Base-by-base conservation (phyloP, 2,113 vertebrate genomes). In the Grus americana region DNA sequence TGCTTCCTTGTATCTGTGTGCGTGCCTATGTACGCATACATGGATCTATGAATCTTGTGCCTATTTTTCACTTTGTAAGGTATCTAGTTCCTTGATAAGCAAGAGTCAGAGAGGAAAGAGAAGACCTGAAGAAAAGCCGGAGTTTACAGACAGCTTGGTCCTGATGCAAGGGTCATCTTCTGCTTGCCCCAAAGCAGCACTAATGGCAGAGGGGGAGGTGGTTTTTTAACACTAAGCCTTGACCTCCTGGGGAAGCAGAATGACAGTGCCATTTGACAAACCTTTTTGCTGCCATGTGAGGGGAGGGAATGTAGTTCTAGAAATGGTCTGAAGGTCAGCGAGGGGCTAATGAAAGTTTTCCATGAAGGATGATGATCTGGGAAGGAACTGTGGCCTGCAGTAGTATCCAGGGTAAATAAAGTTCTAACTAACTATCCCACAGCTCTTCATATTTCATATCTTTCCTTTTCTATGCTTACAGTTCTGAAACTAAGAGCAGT, bases 1-100 rank as follows among this genome's bases (percentile, higher is more conserved):
- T 40, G 13, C 8, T 83, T 63, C 11, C 22, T 79, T 38, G 1
- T 50, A 32, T 15, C 12, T 0, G 0, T 18, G 3, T 17, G 3
- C 7, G 8, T 22, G 44, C 12, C 17, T 13, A 2, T 11, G 17
- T 5, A 27, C 3, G 10, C 10, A 85, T 11, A 40, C 5, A 29
- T 27, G 44, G 12, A 50, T 50, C 24, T 63, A 5, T 6, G 12
- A 83, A 47, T 11, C 11, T 26, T 10, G 2, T 38, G 11, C 11
- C 16, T 30, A 4, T 21, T 86, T 81, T 75, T 54, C 30, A 23
- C 24, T 79, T 75, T 19, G 7, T 15, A 59, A 65, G 15, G 9
- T 55, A 49, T 36, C 9, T 24, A 44, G 14, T 16, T 87, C 36
- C 22, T 70, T 66, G 27, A 49, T 26, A 58, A 81, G 24, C 10